phyloP scores from a whole-genome alignment of 1,140 invertebrate species.

The Procambarus virginalis region DNA sequence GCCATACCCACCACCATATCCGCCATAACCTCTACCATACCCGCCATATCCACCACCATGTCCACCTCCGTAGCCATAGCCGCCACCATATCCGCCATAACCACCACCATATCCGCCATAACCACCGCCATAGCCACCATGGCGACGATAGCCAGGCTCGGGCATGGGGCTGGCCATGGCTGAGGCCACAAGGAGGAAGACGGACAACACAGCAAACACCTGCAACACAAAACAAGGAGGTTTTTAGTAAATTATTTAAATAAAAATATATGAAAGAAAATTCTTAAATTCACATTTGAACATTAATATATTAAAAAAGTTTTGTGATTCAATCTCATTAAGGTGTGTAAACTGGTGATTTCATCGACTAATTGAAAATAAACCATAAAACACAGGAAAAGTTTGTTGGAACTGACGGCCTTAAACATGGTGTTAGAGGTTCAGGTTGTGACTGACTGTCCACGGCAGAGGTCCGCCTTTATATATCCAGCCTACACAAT shows the following conservation, averaged over 20 bases:
- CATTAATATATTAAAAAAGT: not conserved
- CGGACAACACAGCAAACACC: constrained; percentile 23
- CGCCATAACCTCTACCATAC: not conserved
- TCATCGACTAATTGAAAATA: too few relatives aligned
- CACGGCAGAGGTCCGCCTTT: not conserved
- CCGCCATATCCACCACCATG: not conserved
- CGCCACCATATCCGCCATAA: not conserved
- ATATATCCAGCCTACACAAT: not conserved
- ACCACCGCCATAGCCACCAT: constrained; percentile 4
- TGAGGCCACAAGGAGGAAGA: constrained; percentile 15
- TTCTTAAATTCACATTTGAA: not conserved
- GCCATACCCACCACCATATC: not conserved
- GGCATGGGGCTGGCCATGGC: constrained; percentile 21
- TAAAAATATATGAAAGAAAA: not conserved
- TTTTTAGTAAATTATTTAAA: too few relatives aligned
- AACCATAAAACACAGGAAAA: not conserved
- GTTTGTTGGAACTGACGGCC: not conserved
- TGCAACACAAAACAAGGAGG: not conserved
- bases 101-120: not conserved
- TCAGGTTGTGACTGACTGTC: not conserved
- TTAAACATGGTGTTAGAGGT: not conserved
- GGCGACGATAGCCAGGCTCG: constrained; percentile 6
- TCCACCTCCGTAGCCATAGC: not conserved
- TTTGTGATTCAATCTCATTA: too few relatives aligned
- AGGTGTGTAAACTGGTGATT: too few relatives aligned